These are phyloP conservation scores for Varroa destructor DNA, from an alignment of 1,140 invertebrate genomes.

Conservation along the genomic window DNA sequence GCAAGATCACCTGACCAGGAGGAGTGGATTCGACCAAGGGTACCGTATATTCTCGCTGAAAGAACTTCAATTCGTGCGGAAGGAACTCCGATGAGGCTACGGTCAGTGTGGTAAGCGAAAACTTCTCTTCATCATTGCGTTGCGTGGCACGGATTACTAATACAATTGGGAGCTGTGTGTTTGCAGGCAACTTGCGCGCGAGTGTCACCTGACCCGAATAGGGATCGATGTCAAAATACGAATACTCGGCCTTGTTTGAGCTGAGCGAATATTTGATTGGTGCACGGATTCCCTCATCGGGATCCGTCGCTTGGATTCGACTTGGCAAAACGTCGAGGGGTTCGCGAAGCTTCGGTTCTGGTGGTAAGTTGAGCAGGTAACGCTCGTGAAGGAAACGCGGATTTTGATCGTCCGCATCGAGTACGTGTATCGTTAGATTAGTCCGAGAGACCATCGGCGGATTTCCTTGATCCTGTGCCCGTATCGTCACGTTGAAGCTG, in stretches of 20 bases:
- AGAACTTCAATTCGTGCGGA: slow-evolving; percentile 50
- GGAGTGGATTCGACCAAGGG: slow-evolving; percentile 60
- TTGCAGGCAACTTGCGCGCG: slow-evolving; percentile 47
- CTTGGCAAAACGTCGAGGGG: slow-evolving; percentile 48
- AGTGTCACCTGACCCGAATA: slow-evolving; percentile 51
- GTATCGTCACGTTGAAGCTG: slow-evolving; percentile 62
- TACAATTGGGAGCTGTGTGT: slow-evolving; percentile 50
- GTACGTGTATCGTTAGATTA: slow-evolving; percentile 58
- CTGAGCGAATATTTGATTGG: slow-evolving; percentile 54
- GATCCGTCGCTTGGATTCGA: slow-evolving; percentile 57
- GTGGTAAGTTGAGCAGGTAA: slow-evolving; percentile 57
- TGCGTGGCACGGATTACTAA: slow-evolving; percentile 69
- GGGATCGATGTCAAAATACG: slow-evolving; percentile 47
- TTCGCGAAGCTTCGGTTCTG: slow-evolving; percentile 50
- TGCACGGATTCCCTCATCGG: slow-evolving; percentile 63
- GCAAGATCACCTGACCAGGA: slow-evolving; percentile 47
- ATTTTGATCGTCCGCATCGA: slow-evolving; percentile 85
- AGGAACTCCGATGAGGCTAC: slow-evolving; percentile 45
- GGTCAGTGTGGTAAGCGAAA: slow-evolving; percentile 64
- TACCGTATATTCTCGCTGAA: slow-evolving; percentile 56
- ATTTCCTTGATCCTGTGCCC: slow-evolving; percentile 62
- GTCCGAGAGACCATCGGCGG: slow-evolving; percentile 61
- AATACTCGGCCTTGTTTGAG: slow-evolving; percentile 43
- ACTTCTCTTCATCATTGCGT: slow-evolving; percentile 70
- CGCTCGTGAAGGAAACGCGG: slow-evolving; percentile 60